A percentile compares a stretch with the other conserved stretches of the same genome.
Conservation (phyloP, 2,113 vertebrate genomes). For the Amblyornis subalaris region DNA sequence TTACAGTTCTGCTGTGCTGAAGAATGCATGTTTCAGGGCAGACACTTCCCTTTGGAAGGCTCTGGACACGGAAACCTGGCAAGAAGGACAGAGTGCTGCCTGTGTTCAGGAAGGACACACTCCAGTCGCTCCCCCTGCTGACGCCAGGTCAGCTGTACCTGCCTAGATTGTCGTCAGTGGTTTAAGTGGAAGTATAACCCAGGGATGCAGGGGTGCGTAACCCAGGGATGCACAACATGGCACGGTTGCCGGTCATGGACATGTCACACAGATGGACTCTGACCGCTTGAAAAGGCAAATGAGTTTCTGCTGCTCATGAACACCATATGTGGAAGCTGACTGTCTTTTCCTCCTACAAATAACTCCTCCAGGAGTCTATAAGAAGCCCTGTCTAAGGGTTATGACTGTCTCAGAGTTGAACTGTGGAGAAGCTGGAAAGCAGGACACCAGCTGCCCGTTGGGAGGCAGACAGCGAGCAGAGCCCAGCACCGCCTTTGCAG, state of each 20-base stretch:
- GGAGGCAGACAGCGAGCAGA: neutral
- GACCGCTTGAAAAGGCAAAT: neutral
- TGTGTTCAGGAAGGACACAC: accelerated
- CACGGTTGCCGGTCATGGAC: accelerated
- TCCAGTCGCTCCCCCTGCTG: accelerated
- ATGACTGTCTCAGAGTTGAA: accelerated
- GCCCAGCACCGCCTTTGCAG: neutral
- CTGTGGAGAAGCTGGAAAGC: neutral
- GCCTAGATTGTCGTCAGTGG: accelerated
- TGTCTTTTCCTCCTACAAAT: neutral
- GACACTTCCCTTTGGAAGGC: neutral
- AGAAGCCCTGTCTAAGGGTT: neutral
- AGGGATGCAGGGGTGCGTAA: accelerated
- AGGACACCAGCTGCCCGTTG: accelerated
- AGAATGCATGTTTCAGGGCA: accelerated
- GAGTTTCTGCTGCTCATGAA: neutral
- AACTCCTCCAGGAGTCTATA: neutral
- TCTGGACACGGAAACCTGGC: neutral
- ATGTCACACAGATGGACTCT: neutral
- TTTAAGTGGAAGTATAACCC: neutral
- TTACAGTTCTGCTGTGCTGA: neutral
- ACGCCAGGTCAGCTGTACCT: neutral
- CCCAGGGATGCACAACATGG: accelerated
- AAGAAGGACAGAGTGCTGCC: neutral
- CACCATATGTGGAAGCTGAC: accelerated